Evolutionary conservation across 2,113 vertebrate genomes (phyloP).

Genomic region (Perca schrenkii): DNA sequence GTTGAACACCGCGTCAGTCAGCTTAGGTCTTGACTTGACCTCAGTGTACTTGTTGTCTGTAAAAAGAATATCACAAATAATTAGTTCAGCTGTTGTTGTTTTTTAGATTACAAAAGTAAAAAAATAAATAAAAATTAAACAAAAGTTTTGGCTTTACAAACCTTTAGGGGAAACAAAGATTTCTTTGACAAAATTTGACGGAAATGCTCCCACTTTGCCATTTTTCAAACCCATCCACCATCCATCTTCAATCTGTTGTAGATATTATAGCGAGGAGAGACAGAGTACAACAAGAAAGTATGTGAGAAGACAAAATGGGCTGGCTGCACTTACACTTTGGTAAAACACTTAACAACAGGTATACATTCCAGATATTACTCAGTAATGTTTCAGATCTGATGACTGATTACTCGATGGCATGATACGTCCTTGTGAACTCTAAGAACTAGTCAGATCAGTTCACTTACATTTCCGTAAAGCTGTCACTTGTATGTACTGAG

Average conservation of each 20-base stretch:
- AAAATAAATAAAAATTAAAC: neutral
- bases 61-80: neutral
- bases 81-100: neutral
- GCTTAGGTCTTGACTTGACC: conserved; percentile 81
- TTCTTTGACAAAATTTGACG: conserved; percentile 92
- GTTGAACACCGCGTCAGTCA: conserved; percentile 79
- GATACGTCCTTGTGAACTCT: neutral
- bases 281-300: neutral
- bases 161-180: conserved; percentile 83
- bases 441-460: conserved; percentile 22
- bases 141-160: conserved; percentile 32
- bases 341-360: neutral
- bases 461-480: neutral
- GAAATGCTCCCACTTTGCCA: conserved; percentile 89
- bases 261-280: neutral
- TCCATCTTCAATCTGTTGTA: conserved; percentile 90
- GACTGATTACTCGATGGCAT: neutral
- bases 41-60: conserved; percentile 79
- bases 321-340: too few relatives aligned
- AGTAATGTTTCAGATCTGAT: neutral
- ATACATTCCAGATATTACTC: neutral
- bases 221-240: conserved; percentile 92
- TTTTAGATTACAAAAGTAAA: neutral
- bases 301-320: neutral
- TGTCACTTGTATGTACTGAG: neutral